Conservation (phyloP, 2,888 invertebrate species). For the Aproaerema taeniolella region DNA sequence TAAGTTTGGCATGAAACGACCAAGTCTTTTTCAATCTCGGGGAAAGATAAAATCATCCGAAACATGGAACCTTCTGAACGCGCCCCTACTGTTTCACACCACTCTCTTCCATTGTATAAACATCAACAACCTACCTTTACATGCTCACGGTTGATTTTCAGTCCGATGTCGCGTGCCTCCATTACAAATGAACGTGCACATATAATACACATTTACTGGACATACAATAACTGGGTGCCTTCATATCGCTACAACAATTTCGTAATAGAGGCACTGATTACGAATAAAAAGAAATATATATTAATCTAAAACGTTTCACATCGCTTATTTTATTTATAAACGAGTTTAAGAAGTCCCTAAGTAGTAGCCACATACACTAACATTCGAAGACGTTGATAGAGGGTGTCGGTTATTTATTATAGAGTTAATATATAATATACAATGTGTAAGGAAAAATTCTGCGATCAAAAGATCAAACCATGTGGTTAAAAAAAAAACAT, state of each 20-base stretch:
- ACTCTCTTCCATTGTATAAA: constrained; percentile 37
- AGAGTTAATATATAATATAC: no score
- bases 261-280: constrained; percentile 12
- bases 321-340: constrained; percentile 35
- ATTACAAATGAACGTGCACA: constrained; percentile 7
- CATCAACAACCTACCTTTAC: constrained; percentile 31
- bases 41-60: no score
- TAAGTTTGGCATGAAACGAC: no score
- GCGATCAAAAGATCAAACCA: no score
- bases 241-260: background rate
- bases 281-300: constrained; percentile 15
- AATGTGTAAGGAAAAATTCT: no score
- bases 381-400: background rate
- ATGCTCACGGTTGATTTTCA: constrained; percentile 57
- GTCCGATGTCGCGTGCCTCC: constrained; percentile 35
- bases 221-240: constrained; percentile 6
- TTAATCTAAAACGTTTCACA: constrained; percentile 32
- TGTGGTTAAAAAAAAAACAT: no score
- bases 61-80: no score
- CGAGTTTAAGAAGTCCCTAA: constrained; percentile 1
- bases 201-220: constrained; percentile 8
- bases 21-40: no score
- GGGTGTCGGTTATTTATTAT: no score
- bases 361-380: constrained; percentile 3
- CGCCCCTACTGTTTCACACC: constrained; percentile 30